Conservation (phyloP, 2,113 vertebrate species). For the Kryptolebias marmoratus region DNA sequence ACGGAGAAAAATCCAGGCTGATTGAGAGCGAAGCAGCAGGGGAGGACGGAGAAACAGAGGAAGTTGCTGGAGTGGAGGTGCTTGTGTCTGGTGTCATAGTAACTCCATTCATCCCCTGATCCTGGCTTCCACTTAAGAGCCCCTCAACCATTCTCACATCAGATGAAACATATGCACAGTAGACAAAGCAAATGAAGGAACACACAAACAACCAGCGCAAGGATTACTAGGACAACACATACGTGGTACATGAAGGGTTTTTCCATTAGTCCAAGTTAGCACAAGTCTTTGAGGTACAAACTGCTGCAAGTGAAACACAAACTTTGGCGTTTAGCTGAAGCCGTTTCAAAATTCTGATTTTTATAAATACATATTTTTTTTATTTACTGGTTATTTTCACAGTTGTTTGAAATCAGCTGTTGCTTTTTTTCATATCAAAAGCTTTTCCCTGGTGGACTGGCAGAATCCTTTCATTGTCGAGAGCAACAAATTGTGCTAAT, state of each 20-base stretch:
- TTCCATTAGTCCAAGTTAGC: not conserved
- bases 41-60: constrained; percentile 73
- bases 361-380: no score
- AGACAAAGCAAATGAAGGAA: constrained; percentile 60
- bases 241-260: not conserved
- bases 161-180: constrained; percentile 77
- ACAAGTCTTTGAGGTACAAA: no score
- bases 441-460: not conserved
- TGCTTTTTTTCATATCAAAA: not conserved
- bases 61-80: constrained; percentile 77
- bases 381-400: no score
- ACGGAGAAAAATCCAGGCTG: constrained; percentile 75
- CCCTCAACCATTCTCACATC: constrained; percentile 82
- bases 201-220: constrained; percentile 13
- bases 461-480: not conserved
- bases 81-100: constrained; percentile 81
- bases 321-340: not conserved
- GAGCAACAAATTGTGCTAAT: not conserved
- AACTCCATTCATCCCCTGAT: constrained; percentile 76
- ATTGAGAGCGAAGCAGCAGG: constrained; percentile 64
- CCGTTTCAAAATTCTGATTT: not conserved
- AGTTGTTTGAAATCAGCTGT: not conserved
- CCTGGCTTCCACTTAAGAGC: constrained; percentile 81
- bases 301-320: no score
- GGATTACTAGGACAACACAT: constrained; percentile 1